Evolutionary conservation across 2,888 invertebrate genomes (phyloP).

Genomic region (Lithodes maja): DNA sequence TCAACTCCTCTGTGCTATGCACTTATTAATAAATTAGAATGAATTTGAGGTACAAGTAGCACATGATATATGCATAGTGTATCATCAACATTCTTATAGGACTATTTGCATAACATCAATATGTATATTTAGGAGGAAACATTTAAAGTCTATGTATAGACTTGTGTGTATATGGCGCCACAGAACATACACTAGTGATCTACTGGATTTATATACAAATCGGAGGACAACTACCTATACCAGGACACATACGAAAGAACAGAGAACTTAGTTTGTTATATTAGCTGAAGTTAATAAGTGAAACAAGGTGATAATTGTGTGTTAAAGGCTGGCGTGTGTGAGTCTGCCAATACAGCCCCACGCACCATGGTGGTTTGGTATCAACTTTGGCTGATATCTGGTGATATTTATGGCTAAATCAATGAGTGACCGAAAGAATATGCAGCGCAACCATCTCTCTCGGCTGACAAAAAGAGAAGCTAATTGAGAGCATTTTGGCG

Average conservation of each 20-base stretch:
- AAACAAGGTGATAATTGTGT: background rate
- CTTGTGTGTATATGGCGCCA: too few relatives aligned
- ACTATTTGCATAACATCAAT: too few relatives aligned
- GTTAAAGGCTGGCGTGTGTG: background rate
- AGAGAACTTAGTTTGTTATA: background rate
- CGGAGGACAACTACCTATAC: background rate
- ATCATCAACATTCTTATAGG: too few relatives aligned
- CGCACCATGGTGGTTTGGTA: background rate
- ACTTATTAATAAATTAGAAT: too few relatives aligned
- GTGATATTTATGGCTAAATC: background rate
- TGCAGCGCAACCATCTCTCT: background rate
- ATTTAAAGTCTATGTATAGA: too few relatives aligned
- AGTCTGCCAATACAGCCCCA: background rate
- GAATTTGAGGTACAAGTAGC: too few relatives aligned
- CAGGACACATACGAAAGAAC: background rate
- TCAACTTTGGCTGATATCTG: background rate
- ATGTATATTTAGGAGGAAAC: too few relatives aligned
- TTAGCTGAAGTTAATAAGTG: background rate
- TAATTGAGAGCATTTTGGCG: constrained; percentile 6
- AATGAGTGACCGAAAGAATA: background rate
- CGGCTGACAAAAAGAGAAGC: background rate
- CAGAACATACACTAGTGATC: too few relatives aligned
- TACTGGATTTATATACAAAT: background rate
- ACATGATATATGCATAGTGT: too few relatives aligned
- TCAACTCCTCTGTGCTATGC: too few relatives aligned